Base-by-base conservation (phyloP, 2,888 invertebrate species). In the Cerastis rubricosa region DNA sequence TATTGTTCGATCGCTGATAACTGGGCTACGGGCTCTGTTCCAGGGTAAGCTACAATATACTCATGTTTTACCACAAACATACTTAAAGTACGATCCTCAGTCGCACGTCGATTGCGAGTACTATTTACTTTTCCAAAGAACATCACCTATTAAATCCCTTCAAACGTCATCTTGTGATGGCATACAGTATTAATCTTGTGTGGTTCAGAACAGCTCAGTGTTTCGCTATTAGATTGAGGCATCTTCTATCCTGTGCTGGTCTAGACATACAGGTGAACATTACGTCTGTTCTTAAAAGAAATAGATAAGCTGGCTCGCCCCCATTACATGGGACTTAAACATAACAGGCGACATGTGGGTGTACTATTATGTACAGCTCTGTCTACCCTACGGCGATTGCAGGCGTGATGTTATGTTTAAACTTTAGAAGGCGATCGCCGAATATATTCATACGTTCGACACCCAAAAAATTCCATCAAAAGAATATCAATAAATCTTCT, bases 1-100 rank as follows among this genome's bases (percentile, higher is more conserved):
- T 73, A 72, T 79, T 79, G 71, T 73, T 78, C 75, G 80, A 84
- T 80, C 76, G 72, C 72, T 83, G 78, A 82, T 87, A 82, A 79
- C 87, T 73, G 61, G 12, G 17, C 17, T 22, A 78, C 14, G 75
- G 85, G 5, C 5, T 4, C 73, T 51, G 57, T 0, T 64, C 74
- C 80, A 77, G 14, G 51, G 57, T 69, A 35, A 74, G 80, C 70
- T 47, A 35, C 43, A 14, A 47, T 71, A 65, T 54, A 47, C n/a
- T 47, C 8, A 0, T 43, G 45, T 71, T 25, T 7, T 25, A 17
- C 57, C 17, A 57, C 57, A 57, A 17, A 25, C 25, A 14, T 57
- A 29, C 0, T n/a, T 29, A 17, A 59, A 29, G 11, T 35, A 35
- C 2, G 35, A 35, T 35, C 35, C 35, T 35, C 35, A 35, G 35